Evolutionary conservation across 2,113 vertebrate species (phyloP).

Genomic region (Oenanthe melanoleuca): DNA sequence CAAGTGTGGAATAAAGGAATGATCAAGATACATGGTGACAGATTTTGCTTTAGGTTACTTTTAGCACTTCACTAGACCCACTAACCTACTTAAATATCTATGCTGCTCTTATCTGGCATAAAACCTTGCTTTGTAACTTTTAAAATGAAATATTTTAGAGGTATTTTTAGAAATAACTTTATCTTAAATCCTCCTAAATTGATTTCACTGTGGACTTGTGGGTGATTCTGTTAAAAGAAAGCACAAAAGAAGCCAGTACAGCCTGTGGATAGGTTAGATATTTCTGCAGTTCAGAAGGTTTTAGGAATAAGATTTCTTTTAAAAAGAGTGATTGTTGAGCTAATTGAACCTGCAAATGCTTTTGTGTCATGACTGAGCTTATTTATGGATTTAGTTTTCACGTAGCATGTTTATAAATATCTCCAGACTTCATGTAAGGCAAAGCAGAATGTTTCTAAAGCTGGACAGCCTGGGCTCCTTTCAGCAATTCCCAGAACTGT

Average conservation of each 20-base stretch:
- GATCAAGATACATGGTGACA: slow-evolving; percentile 29
- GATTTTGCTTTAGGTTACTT: slow-evolving; percentile 56
- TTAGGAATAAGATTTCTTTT: background rate
- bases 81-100: slow-evolving; percentile 52
- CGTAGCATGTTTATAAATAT: background rate
- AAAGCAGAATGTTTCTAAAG: background rate
- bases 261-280: background rate
- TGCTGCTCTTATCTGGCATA: background rate
- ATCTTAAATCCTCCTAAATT: background rate
- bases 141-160: slow-evolving; percentile 11
- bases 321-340: background rate
- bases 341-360: background rate
- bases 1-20: slow-evolving; percentile 1
- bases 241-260: background rate
- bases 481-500: background rate
- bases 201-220: background rate
- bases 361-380: background rate
- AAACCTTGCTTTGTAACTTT: background rate
- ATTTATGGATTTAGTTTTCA: background rate
- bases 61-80: slow-evolving; percentile 28
- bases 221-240: background rate
- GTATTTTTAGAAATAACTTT: background rate
- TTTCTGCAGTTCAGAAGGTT: background rate
- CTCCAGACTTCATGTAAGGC: background rate
- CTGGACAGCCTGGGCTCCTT: background rate